phyloP scores from a whole-genome alignment of 1,140 invertebrate genomes.

The Drosophila serrata region DNA sequence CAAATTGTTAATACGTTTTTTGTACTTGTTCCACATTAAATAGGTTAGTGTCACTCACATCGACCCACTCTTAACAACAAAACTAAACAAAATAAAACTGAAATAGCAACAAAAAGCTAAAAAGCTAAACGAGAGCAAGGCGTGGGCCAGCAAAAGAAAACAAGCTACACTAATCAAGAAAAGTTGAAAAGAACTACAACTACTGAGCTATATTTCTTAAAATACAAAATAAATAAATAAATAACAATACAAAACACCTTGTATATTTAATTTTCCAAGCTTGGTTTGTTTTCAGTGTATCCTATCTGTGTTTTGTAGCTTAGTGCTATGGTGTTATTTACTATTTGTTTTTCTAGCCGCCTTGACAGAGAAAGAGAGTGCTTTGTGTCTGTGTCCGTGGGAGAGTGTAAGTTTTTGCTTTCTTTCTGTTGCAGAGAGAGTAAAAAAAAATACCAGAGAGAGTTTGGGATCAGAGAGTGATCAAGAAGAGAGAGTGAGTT shows the following conservation, averaged over 20 bases:
- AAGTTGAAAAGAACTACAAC: not conserved
- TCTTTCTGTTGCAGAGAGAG: conserved; percentile 29
- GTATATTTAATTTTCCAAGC: no score
- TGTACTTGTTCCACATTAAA: not conserved
- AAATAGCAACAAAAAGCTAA: not conserved
- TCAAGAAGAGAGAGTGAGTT: no score
- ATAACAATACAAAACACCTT: no score
- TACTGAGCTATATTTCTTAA: not conserved
- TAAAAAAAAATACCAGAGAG: not conserved
- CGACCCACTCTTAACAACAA: not conserved
- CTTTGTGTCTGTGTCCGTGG: conserved; percentile 8
- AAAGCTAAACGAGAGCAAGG: not conserved
- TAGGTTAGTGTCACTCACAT: conserved; percentile 12
- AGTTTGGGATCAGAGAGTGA: not conserved
- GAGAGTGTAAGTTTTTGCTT: conserved; percentile 11
- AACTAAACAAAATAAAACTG: not conserved
- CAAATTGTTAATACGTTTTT: not conserved
- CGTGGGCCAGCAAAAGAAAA: not conserved
- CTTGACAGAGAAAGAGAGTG: not conserved
- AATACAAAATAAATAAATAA: not conserved
- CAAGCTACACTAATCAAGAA: not conserved
- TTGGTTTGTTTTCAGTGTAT: not conserved
- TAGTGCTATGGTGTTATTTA: conserved; percentile 3
- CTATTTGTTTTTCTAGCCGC: conserved; percentile 2
- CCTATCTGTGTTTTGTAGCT: conserved; percentile 11